Conservation (phyloP, 1,140 invertebrate genomes). For the Penaeus chinensis region DNA sequence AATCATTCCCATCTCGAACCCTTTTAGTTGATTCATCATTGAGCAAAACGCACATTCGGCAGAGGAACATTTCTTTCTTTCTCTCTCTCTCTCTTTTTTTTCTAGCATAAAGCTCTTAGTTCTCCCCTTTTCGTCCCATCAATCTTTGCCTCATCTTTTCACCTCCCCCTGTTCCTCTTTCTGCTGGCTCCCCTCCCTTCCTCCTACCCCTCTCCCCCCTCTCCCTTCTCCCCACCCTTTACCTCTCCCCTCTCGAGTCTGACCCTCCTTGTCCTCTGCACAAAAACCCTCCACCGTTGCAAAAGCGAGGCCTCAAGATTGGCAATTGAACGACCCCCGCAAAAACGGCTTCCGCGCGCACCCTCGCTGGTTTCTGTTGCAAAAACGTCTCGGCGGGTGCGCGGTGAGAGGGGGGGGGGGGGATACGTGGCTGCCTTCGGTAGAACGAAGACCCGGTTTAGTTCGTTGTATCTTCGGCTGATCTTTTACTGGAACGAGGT, state of each 20-base stretch:
- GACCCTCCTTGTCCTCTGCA: slow-evolving; percentile 1
- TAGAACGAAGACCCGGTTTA: no score
- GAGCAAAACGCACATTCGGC: no score
- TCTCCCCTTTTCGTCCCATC: slow-evolving; percentile 14
- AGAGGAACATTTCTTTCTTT: not conserved
- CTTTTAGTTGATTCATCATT: no score
- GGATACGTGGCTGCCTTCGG: no score
- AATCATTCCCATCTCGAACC: no score
- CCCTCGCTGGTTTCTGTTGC: slow-evolving; percentile 27
- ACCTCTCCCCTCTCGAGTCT: slow-evolving; percentile 3
- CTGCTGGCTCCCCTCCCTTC: not conserved
- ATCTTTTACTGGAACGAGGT: no score
- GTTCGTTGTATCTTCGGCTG: no score
- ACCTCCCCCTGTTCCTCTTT: not conserved
- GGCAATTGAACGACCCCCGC: slow-evolving; percentile 39
- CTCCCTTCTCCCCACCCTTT: not conserved
- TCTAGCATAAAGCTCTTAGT: not conserved
- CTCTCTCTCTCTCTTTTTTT: slow-evolving; percentile 9
- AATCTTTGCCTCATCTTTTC: not conserved
- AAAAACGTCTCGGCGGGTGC: slow-evolving; percentile 5
- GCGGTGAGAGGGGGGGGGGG: no score
- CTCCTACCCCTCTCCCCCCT: not conserved
- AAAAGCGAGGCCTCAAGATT: slow-evolving; percentile 43
- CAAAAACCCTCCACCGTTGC: slow-evolving; percentile 28
- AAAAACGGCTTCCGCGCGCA: slow-evolving; percentile 10